Evolutionary conservation across 1,140 invertebrate genomes (phyloP).

Genomic region (Eriocheir sinensis): DNA sequence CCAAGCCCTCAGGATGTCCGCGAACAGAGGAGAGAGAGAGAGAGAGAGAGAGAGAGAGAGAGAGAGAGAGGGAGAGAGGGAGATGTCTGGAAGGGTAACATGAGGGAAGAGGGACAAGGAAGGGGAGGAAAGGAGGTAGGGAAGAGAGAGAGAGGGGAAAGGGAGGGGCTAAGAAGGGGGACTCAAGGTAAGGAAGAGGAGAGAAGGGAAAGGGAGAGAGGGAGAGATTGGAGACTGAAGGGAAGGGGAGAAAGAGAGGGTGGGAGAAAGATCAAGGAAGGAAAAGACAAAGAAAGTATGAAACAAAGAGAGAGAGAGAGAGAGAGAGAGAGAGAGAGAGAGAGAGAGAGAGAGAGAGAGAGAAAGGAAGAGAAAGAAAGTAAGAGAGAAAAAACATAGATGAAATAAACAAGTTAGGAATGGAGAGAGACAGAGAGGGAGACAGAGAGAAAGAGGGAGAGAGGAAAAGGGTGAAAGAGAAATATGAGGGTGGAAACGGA

Average conservation of each 20-base stretch:
- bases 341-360: constrained; percentile 12
- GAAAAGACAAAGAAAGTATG: not conserved
- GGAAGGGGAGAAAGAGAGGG: not conserved
- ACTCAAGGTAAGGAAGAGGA: not conserved
- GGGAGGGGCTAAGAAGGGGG: not conserved
- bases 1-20: constrained; percentile 35
- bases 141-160: not conserved
- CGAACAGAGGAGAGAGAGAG: constrained; percentile 23
- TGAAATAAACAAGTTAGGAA: not conserved
- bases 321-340: not conserved
- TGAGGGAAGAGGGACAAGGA: constrained; percentile 31
- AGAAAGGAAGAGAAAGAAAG: not conserved
- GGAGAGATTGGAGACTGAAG: not conserved
- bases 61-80: constrained; percentile 50
- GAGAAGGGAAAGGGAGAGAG: not conserved
- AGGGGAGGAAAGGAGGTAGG: not conserved
- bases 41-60: constrained; percentile 50
- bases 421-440: not conserved
- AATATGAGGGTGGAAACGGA: not conserved
- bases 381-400: no score
- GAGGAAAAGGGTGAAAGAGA: not conserved
- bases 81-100: not conserved
- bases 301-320: not conserved
- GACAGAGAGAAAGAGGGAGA: not conserved
- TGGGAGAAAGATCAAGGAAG: constrained; percentile 2